A percentile compares a stretch with the other conserved stretches of the same genome.
These are phyloP conservation scores for Alosa sapidissima DNA, from an alignment of 2,797 vertebrate species.

Conservation along the genomic window DNA sequence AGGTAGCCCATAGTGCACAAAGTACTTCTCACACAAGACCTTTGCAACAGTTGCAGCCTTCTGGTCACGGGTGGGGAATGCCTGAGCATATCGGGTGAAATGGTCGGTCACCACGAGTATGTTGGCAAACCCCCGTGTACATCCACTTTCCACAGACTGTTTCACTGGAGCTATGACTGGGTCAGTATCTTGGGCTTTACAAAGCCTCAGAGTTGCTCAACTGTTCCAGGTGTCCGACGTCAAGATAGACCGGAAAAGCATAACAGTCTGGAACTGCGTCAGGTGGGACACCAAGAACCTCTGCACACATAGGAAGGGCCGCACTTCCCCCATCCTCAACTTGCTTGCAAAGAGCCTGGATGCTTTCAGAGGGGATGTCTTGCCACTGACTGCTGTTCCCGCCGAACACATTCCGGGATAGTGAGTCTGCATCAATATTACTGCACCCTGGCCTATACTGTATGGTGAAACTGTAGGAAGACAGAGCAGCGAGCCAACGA, in stretches of 20 bases:
- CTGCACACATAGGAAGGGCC: not conserved
- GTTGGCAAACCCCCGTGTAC: no score
- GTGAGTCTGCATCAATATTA: constrained; percentile 2
- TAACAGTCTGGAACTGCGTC: not conserved
- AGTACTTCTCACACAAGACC: no score
- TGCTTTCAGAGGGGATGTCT: not conserved
- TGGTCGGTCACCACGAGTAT: no score
- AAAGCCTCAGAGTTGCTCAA: not conserved
- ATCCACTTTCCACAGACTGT: not conserved
- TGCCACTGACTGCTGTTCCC: not conserved
- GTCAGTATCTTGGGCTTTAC: not conserved
- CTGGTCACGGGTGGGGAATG: no score
- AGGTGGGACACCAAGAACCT: not conserved
- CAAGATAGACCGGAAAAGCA: not conserved
- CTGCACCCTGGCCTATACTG: not conserved
- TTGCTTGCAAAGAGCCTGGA: not conserved
- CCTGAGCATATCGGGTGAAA: no score
- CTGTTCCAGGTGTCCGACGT: not conserved
- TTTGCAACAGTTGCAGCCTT: no score
- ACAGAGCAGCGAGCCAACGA: no score
- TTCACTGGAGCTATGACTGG: not conserved
- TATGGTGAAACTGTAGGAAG: not conserved
- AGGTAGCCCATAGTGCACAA: no score
- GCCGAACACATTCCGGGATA: not conserved
- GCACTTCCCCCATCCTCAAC: not conserved